Evolutionary conservation across 2,797 vertebrate species (phyloP), one percentile per base, ranked within the genome.

Genomic region (Taeniopygia guttata): DNA sequence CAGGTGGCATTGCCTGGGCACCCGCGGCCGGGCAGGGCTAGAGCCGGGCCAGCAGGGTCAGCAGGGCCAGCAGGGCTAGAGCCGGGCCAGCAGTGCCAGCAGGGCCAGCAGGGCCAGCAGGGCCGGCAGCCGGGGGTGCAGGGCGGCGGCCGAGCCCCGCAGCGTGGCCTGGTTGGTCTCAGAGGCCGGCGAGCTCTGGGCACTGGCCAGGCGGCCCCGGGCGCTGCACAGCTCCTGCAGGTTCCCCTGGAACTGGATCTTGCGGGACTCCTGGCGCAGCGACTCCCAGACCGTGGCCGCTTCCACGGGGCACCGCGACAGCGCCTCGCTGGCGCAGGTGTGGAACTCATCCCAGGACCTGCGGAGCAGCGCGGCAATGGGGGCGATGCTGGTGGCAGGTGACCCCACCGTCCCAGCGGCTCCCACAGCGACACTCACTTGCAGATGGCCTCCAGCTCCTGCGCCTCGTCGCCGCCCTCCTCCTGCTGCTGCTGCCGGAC

Each of bases 271-370:
- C 92, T 98, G 98, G 70, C 98, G 98, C 55, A 99, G 97, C 18
- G 99, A 99, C 83, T 99, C 98, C 99, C 99, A 99, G 68, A 99
- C 98, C 4, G 98, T 97, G 1, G 98, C 98, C 0, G 98, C 98
- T 58, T 99, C 98, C 77, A 98, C 98, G 0, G 98, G 99, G 95
- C 99, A 99, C 63, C 98, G 97, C 0, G 97, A 98, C 59, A 99
- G 96, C 64, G 99, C 98, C 20, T 96, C 93, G 34, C 97, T 99
- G 90, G 98, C 98, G 36, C 99, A 99, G 72, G 96, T 89, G 5
- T 99, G 99, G 94, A 99, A 99, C 1, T 98, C 98, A 26, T 99
- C 98, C 99, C 99, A 99, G 93, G 99, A 99, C 95, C 99, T 99
- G 89, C 74, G 90, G 91, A 69, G 20, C 78, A 1, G 36, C 77